Conservation (phyloP, 1,140 invertebrate genomes). For the Ceratina japonica region DNA sequence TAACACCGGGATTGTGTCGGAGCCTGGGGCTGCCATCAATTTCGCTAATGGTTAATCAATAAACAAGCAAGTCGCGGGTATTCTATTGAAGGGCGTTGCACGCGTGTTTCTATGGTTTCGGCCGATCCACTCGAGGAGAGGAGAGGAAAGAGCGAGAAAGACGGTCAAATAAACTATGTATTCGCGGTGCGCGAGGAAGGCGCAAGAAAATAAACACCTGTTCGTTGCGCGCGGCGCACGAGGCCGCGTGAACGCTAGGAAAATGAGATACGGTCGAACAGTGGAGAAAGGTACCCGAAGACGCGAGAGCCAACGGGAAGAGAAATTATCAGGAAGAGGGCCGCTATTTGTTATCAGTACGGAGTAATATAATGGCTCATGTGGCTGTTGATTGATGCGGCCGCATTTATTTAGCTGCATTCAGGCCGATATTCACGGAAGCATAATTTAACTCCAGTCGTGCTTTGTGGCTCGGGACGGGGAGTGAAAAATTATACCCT, state of each 20-base stretch:
- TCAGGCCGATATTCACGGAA: slow-evolving; percentile 32
- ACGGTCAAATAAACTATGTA: neutral
- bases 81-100: slow-evolving; percentile 11
- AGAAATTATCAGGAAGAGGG: slow-evolving; percentile 55
- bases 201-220: slow-evolving; percentile 54
- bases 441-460: slow-evolving; percentile 44
- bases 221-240: slow-evolving; percentile 7
- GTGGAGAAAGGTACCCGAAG: neutral
- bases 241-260: neutral
- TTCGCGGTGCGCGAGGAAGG: neutral
- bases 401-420: slow-evolving; percentile 42
- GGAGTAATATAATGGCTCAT: slow-evolving; percentile 55
- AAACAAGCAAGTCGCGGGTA: slow-evolving; percentile 66
- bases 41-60: slow-evolving; percentile 78
- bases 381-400: slow-evolving; percentile 53
- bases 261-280: slow-evolving; percentile 27
- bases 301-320: slow-evolving; percentile 42
- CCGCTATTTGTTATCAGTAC: slow-evolving; percentile 58
- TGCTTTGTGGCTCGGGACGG: slow-evolving; percentile 20
- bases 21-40: slow-evolving; percentile 69
- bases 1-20: slow-evolving; percentile 53
- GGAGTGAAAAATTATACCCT: slow-evolving; percentile 33
- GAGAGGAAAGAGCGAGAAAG: neutral
- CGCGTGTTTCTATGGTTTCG: slow-evolving; percentile 50
- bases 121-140: slow-evolving; percentile 29